A percentile compares a stretch with the other conserved stretches of the same genome.
Evolutionary conservation across 2,797 vertebrate genomes (phyloP).

Genomic region (Spinus pinus): DNA sequence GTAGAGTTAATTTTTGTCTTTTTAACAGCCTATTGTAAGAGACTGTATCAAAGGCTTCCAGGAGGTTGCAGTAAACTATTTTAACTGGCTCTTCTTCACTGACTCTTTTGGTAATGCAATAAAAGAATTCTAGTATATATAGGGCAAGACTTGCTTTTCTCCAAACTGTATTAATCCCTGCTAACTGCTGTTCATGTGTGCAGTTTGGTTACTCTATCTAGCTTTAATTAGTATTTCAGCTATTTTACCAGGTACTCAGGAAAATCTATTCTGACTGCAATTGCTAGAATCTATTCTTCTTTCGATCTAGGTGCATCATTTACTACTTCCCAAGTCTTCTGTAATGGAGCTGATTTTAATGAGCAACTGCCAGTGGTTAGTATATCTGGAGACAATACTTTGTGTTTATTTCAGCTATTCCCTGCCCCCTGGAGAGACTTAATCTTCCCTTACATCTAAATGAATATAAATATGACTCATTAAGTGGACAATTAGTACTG

Average conservation of each 20-base stretch:
- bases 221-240: conserved; percentile 31
- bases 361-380: neutral
- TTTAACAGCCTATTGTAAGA: neutral
- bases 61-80: conserved; percentile 38
- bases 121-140: neutral
- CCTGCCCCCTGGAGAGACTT: neutral
- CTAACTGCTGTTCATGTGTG: neutral
- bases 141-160: neutral
- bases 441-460: conserved; percentile 28
- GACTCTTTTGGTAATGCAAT: neutral
- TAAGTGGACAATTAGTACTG: conserved; percentile 13
- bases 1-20: neutral
- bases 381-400: neutral
- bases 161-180: neutral
- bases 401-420: conserved; percentile 35
- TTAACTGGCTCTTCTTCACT: conserved; percentile 1
- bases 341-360: conserved; percentile 9
- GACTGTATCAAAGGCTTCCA: neutral
- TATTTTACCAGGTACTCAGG: neutral
- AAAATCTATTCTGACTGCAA: neutral
- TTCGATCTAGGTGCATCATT: neutral
- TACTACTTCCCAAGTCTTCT: neutral
- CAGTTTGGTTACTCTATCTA: neutral
- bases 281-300: neutral
- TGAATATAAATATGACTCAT: conserved; percentile 25